Evolutionary conservation across 1,140 invertebrate genomes (phyloP).

Genomic region (Patella vulgata): DNA sequence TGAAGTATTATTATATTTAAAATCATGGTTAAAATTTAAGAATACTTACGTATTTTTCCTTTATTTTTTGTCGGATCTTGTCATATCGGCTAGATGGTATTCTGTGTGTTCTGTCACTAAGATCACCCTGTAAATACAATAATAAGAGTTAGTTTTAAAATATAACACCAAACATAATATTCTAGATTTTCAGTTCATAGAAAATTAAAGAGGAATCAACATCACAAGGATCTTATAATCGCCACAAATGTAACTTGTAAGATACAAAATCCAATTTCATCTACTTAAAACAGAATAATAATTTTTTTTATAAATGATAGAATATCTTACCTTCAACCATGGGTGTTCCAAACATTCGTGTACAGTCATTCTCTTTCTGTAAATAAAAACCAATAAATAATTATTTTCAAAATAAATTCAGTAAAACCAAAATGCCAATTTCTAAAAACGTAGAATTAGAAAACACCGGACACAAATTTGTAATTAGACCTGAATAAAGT

Average conservation of each 20-base stretch:
- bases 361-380: conserved; percentile 94
- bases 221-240: too few relatives aligned
- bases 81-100: conserved; percentile 82
- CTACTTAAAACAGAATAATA: not conserved
- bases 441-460: too few relatives aligned
- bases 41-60: conserved; percentile 71
- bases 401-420: not conserved
- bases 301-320: not conserved
- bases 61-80: conserved; percentile 86
- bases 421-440: too few relatives aligned
- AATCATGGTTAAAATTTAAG: too few relatives aligned
- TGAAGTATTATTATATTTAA: too few relatives aligned
- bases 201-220: conserved; percentile 65
- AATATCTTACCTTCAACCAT: conserved; percentile 76
- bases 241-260: too few relatives aligned
- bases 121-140: conserved; percentile 56
- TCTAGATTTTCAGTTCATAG: too few relatives aligned
- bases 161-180: too few relatives aligned
- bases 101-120: conserved; percentile 76
- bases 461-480: too few relatives aligned
- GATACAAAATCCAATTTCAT: not conserved
- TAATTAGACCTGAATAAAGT: too few relatives aligned
- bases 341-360: conserved; percentile 96
- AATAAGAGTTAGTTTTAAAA: conserved; percentile 64
- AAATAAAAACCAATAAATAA: conserved; percentile 41